Conservation (phyloP, 2,888 invertebrate species). For the Cataglyphis albicans region DNA sequence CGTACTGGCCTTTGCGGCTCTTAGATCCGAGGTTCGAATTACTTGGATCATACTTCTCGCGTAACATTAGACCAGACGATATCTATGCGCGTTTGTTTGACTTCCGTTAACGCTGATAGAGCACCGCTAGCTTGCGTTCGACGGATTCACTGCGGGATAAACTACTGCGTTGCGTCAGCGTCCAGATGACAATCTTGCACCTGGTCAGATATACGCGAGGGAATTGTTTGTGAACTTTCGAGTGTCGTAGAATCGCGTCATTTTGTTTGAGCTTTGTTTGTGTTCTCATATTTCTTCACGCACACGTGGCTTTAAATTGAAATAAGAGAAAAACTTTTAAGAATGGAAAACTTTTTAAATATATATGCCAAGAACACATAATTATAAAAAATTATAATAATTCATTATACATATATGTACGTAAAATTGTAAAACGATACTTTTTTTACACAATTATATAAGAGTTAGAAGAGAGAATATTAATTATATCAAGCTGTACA, state of each 20-base stretch:
- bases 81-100: constrained; percentile 55
- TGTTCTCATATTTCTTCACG: not conserved
- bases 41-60: constrained; percentile 44
- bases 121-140: constrained; percentile 42
- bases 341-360: not conserved
- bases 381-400: not conserved
- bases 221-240: not conserved
- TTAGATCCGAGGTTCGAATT: constrained; percentile 59
- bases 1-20: not conserved
- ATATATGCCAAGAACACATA: not conserved
- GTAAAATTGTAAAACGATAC: not conserved
- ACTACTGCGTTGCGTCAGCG: not conserved
- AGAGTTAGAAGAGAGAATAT: not conserved
- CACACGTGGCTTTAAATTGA: not conserved
- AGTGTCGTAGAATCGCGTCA: not conserved
- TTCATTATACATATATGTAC: not conserved
- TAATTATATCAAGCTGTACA: not conserved
- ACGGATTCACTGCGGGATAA: constrained; percentile 19
- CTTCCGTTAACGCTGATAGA: constrained; percentile 74
- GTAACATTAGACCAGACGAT: constrained; percentile 44
- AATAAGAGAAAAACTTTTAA: not conserved
- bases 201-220: constrained; percentile 25
- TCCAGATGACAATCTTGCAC: not conserved
- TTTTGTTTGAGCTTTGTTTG: not conserved
- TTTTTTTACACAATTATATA: not conserved